Evolutionary conservation across 2,797 vertebrate genomes (phyloP).

Genomic region (Jordanella pulchra): DNA sequence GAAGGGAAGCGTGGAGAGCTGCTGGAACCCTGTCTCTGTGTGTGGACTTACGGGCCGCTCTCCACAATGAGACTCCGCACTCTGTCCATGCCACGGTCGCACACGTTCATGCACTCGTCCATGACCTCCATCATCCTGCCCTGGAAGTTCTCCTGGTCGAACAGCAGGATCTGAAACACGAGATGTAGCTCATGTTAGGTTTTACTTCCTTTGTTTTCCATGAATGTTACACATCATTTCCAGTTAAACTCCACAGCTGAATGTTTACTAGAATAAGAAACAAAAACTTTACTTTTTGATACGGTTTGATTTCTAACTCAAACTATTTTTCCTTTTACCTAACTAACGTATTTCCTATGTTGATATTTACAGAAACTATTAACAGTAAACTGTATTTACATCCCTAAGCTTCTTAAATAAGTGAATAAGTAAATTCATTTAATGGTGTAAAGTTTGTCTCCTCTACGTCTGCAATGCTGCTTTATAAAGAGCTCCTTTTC

Average conservation of each 20-base stretch:
- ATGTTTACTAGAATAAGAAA: too few species aligned
- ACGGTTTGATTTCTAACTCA: background rate
- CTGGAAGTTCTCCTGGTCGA: constrained; percentile 97
- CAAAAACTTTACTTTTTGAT: background rate
- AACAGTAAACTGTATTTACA: background rate
- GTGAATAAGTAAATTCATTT: background rate
- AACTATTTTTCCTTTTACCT: background rate
- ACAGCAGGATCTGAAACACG: constrained; percentile 84
- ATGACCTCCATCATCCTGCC: constrained; percentile 90
- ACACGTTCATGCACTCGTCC: constrained; percentile 90
- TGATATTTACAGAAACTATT: background rate
- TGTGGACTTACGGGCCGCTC: constrained; percentile 91
- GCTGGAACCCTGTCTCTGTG: constrained; percentile 9
- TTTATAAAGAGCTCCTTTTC: background rate
- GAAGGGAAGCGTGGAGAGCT: background rate
- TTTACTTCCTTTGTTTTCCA: too few species aligned
- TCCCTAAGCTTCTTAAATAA: background rate
- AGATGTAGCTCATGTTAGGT: background rate
- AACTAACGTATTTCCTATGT: background rate
- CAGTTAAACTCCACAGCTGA: background rate
- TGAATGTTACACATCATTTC: background rate
- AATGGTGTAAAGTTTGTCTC: too few species aligned
- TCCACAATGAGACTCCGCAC: constrained; percentile 91
- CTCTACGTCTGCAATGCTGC: too few species aligned
- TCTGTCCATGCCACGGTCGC: constrained; percentile 87